phyloP scores from a whole-genome alignment of 2,113 vertebrate genomes.

The Odontophorus gujanensis region DNA sequence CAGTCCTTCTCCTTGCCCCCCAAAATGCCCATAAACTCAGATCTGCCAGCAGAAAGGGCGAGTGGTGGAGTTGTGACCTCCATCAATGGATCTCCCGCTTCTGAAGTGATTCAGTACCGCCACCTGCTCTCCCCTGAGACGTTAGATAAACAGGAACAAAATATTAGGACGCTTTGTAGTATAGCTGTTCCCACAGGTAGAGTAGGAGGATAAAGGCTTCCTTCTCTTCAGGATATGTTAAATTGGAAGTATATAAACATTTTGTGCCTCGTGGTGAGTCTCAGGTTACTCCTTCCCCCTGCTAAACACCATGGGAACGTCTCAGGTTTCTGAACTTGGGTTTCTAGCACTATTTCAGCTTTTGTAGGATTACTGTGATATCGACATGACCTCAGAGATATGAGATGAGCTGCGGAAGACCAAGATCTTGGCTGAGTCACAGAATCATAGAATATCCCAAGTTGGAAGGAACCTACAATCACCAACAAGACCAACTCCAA shows the following conservation, averaged over 20 bases:
- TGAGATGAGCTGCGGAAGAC: background rate
- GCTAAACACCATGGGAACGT: background rate
- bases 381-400: background rate
- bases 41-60: background rate
- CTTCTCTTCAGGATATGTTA: background rate
- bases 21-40: background rate
- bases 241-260: background rate
- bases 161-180: background rate
- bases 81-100: constrained; percentile 2
- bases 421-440: background rate
- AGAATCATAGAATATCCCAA: background rate
- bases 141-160: background rate
- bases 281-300: background rate
- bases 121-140: background rate
- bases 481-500: background rate
- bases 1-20: background rate
- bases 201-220: background rate
- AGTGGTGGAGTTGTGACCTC: background rate
- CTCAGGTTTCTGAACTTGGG: background rate
- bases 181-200: background rate
- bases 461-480: background rate
- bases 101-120: background rate
- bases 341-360: background rate
- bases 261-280: rapidly evolving
- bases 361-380: background rate